Percentiles rank a stretch among this genome's conserved stretches.
Evolutionary conservation across 2,113 vertebrate genomes (phyloP).

Genomic region (Artemisiospiza belli): DNA sequence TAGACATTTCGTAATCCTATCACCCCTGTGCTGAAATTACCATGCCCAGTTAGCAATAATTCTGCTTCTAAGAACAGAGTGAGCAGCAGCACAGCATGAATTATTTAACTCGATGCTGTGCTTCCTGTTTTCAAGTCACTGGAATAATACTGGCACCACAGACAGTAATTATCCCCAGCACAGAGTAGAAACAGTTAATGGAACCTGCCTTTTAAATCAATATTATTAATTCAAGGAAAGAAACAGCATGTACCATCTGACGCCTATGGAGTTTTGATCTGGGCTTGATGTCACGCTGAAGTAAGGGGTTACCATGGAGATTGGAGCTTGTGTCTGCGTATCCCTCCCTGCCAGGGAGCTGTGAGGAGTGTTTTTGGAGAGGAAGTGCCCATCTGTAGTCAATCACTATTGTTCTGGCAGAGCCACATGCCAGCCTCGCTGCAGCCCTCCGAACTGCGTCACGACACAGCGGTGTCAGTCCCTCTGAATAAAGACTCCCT

Average conservation of each 20-base stretch:
- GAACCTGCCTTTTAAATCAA: slow-evolving; percentile 62
- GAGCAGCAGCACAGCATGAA: slow-evolving; percentile 55
- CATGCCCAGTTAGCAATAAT: slow-evolving; percentile 17
- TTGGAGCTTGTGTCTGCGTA: slow-evolving; percentile 69
- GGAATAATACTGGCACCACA: not conserved
- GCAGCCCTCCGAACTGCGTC: slow-evolving; percentile 30
- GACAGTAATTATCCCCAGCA: slow-evolving; percentile 25
- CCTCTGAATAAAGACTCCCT: slow-evolving; percentile 40
- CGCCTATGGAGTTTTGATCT: slow-evolving; percentile 61
- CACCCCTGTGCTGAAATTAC: slow-evolving; percentile 37
- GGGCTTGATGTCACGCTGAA: slow-evolving; percentile 59
- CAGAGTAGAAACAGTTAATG: slow-evolving; percentile 54
- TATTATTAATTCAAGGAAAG: slow-evolving; percentile 63
- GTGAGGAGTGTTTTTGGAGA: slow-evolving; percentile 67
- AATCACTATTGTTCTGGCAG: slow-evolving; percentile 23
- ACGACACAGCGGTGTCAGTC: slow-evolving; percentile 11
- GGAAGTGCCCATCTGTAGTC: slow-evolving; percentile 74
- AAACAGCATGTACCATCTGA: slow-evolving; percentile 60
- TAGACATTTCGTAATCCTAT: slow-evolving; percentile 46
- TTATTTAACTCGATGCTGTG: slow-evolving; percentile 32
- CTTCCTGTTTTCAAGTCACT: slow-evolving; percentile 29
- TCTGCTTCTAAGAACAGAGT: slow-evolving; percentile 33
- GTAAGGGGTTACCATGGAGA: slow-evolving; percentile 79
- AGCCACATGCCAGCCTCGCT: not conserved
- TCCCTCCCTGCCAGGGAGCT: slow-evolving; percentile 41